Evolutionary conservation across 2,113 vertebrate species (phyloP).

Genomic region (Neogale vison): DNA sequence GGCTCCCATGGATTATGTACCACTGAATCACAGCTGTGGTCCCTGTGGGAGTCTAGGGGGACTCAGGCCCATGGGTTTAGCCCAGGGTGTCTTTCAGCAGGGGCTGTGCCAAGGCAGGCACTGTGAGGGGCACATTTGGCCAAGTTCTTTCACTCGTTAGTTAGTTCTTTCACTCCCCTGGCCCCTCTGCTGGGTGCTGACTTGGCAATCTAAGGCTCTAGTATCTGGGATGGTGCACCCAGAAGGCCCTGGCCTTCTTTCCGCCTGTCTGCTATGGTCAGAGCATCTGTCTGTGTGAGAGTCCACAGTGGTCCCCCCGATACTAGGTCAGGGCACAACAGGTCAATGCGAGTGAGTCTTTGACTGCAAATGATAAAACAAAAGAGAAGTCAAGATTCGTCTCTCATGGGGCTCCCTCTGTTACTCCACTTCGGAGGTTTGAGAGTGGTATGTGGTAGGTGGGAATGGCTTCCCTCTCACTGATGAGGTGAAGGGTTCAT

Average conservation of each 20-base stretch:
- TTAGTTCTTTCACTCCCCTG: neutral
- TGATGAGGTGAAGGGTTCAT: neutral
- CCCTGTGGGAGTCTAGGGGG: neutral
- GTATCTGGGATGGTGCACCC: no score
- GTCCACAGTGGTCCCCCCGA: neutral
- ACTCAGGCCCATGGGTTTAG: neutral
- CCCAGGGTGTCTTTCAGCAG: neutral
- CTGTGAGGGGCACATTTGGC: neutral
- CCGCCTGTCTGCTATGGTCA: neutral
- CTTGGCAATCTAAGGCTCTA: neutral
- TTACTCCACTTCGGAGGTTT: neutral
- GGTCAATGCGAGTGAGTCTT: neutral
- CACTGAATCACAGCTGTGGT: neutral
- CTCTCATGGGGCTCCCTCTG: neutral
- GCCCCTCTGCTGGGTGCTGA: neutral
- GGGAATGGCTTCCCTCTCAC: neutral
- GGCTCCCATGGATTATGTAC: neutral
- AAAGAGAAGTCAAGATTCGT: neutral
- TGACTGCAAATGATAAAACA: neutral
- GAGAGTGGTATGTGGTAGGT: fast-evolving
- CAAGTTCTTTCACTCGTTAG: neutral
- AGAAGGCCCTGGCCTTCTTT: neutral
- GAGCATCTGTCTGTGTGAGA: neutral
- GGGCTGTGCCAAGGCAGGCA: neutral
- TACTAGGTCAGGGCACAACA: neutral